A percentile compares a stretch with the other conserved stretches of the same genome.
phyloP scores from a whole-genome alignment of 2,888 invertebrate species.

The Achlya flavicornis region DNA sequence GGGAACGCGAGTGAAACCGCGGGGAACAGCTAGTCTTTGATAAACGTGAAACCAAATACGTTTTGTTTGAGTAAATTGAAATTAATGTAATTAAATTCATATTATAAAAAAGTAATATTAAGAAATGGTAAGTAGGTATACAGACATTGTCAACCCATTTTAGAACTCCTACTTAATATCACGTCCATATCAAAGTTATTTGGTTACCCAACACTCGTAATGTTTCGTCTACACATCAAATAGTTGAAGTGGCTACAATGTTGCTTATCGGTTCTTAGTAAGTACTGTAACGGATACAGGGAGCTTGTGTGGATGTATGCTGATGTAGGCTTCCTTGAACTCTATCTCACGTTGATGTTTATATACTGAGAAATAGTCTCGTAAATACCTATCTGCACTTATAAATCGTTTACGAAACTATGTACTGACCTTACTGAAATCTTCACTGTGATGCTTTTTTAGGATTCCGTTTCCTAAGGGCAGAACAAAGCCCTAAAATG shows the following conservation, averaged over 20 bases:
- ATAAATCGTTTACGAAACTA: background rate
- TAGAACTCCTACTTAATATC: background rate
- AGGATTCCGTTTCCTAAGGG: too few relatives aligned
- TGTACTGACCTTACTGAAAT: too few relatives aligned
- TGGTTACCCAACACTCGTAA: slow-evolving; percentile 10
- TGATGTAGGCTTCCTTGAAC: slow-evolving; percentile 45
- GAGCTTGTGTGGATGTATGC: slow-evolving; percentile 19
- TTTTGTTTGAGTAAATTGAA: too few relatives aligned
- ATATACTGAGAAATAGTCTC: slow-evolving; percentile 4
- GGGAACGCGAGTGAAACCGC: too few relatives aligned
- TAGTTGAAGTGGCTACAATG: slow-evolving; percentile 17
- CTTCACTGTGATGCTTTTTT: too few relatives aligned
- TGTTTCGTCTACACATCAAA: slow-evolving; percentile 18
- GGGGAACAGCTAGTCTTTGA: too few relatives aligned
- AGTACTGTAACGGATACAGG: background rate
- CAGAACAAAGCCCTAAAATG: too few relatives aligned
- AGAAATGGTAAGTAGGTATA: too few relatives aligned
- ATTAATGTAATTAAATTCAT: too few relatives aligned
- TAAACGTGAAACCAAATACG: too few relatives aligned
- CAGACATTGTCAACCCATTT: too few relatives aligned
- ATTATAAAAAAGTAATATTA: too few relatives aligned
- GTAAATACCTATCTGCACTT: background rate
- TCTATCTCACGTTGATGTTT: slow-evolving; percentile 2
- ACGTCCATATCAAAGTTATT: background rate
- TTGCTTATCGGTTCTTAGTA: slow-evolving; percentile 31